Evolutionary conservation across 2,888 invertebrate genomes (phyloP).

Genomic region (Drosophila formosana): DNA sequence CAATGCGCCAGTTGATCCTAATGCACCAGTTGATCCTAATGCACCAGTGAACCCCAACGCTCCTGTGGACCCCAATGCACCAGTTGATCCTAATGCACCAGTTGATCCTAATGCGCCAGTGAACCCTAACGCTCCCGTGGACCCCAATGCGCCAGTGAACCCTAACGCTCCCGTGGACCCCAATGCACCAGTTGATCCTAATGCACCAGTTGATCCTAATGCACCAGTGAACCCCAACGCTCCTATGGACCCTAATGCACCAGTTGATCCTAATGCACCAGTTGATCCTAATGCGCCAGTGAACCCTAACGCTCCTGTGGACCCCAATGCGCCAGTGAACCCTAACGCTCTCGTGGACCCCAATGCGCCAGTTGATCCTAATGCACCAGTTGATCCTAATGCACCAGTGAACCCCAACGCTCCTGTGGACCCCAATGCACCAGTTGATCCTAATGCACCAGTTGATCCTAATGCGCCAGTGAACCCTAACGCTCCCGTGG

Average conservation of each 20-base stretch:
- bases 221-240: constrained; percentile 21
- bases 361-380: constrained; percentile 21
- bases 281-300: constrained; percentile 18
- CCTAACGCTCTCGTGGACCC: constrained; percentile 40
- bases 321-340: constrained; percentile 15
- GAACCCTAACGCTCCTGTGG: background rate
- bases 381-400: constrained; percentile 26
- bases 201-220: too few species aligned
- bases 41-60: constrained; percentile 29
- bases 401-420: constrained; percentile 39
- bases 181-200: too few species aligned
- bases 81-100: constrained; percentile 34
- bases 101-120: constrained; percentile 18
- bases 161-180: too few species aligned
- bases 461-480: constrained; percentile 16
- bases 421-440: constrained; percentile 6
- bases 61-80: constrained; percentile 38
- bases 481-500: background rate
- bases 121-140: constrained; percentile 24
- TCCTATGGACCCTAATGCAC: constrained; percentile 27
- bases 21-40: constrained; percentile 35
- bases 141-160: too few species aligned
- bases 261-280: constrained; percentile 26
- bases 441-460: background rate
- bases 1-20: constrained; percentile 21